Percentiles rank a stretch among this genome's conserved stretches.
These are phyloP conservation scores for Hemitrygon akajei DNA, from an alignment of 2,797 vertebrate species.

Conservation along the genomic window DNA sequence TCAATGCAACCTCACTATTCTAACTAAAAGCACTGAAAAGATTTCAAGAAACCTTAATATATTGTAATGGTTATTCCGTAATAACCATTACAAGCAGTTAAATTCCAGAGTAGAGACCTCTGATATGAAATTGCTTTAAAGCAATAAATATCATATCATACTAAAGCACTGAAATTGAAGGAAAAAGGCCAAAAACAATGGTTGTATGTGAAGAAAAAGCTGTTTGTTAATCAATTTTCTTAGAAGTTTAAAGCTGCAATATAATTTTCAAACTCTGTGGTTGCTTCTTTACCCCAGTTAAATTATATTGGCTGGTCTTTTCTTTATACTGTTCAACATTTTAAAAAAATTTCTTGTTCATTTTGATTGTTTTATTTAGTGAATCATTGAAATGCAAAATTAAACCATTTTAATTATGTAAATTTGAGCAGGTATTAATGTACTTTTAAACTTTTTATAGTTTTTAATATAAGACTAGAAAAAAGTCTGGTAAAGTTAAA, in stretches of 20 bases:
- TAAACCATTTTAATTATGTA: neutral
- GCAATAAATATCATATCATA: conserved; percentile 27
- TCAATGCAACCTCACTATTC: conserved; percentile 20
- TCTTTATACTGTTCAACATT: neutral
- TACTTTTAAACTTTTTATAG: conserved; percentile 36
- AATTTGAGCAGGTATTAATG: conserved; percentile 17
- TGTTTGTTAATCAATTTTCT: conserved; percentile 21
- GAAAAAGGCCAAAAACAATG: conserved; percentile 23
- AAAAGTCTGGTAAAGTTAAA: neutral
- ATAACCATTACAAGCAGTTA: conserved; percentile 2
- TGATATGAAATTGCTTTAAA: conserved; percentile 36
- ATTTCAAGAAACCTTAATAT: conserved; percentile 33
- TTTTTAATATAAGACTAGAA: conserved; percentile 27
- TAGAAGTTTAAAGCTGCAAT: conserved; percentile 3
- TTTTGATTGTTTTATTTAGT: neutral
- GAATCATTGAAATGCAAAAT: conserved; percentile 26
- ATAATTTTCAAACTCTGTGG: neutral
- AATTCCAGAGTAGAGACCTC: conserved; percentile 36
- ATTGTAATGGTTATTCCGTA: conserved; percentile 8
- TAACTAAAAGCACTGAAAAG: conserved; percentile 34
- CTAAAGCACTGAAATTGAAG: conserved; percentile 36
- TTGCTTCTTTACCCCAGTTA: neutral
- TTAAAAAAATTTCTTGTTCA: conserved; percentile 13
- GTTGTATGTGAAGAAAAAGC: neutral
- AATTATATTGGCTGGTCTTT: conserved; percentile 12